A percentile compares a stretch with the other conserved stretches of the same genome.
phyloP scores from a whole-genome alignment of 2,113 vertebrate species.

The Engystomops pustulosus region DNA sequence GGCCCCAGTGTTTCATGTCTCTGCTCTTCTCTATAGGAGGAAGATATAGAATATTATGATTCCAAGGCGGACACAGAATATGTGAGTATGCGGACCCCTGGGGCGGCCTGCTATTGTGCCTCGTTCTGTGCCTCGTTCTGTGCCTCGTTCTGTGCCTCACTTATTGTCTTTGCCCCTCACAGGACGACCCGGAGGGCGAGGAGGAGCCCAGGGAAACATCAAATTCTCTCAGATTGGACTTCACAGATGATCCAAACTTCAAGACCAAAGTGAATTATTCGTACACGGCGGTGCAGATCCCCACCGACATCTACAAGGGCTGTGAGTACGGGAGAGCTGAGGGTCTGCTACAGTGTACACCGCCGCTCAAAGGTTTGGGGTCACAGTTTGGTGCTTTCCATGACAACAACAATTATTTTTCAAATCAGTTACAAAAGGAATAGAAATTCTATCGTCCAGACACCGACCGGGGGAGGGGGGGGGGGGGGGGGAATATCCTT shows the following conservation, averaged over 20 bases:
- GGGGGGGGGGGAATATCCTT: no score
- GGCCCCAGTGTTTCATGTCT: no score
- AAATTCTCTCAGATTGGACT: constrained; percentile 87
- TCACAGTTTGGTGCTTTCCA: no score
- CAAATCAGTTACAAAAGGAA: no score
- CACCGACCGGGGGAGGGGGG: no score
- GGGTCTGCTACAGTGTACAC: no score
- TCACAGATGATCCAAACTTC: constrained; percentile 90
- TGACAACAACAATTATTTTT: no score
- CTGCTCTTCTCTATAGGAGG: constrained; percentile 80
- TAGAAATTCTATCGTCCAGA: no score
- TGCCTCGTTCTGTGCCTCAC: not conserved
- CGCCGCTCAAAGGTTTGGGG: no score
- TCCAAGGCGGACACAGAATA: constrained; percentile 94
- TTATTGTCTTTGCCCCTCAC: constrained; percentile 52
- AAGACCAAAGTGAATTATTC: constrained; percentile 98
- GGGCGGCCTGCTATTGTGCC: not conserved
- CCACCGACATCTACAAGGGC: constrained; percentile 99
- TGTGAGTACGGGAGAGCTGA: constrained; percentile 80
- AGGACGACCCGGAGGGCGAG: constrained; percentile 88
- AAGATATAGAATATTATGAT: constrained; percentile 94
- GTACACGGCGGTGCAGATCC: constrained; percentile 95
- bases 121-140: not conserved
- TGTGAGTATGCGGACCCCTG: constrained; percentile 75
- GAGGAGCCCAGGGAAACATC: constrained; percentile 81